Evolutionary conservation across 92 coral and sea anemone species (phyloP), one percentile per base, ranked within the genome.

Genomic region (Porites evermanni): DNA sequence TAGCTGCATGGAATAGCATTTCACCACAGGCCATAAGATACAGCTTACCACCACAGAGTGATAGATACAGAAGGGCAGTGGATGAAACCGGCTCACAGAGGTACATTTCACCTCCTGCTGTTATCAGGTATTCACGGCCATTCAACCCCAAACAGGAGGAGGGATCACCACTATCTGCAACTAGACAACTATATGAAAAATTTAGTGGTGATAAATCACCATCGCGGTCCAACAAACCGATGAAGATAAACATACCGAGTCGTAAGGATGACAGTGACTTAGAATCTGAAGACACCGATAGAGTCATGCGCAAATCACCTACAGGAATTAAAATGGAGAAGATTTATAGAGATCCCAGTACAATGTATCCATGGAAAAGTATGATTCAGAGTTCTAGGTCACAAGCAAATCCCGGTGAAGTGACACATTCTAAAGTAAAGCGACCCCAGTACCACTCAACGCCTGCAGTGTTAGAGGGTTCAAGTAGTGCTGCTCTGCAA

Each of bases 311-410:
- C 23, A 91, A 93, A 84, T 95, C 98, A 38, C 99, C 99, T 2
- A 97, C 99, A 50, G 99, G 99, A 13, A 93, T 97, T 68, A 89
- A 87, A 80, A 97, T 97, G 98, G 94, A 86, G 63, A 97, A 93
- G 71, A 90, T 90, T 70, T 91, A 89, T 53, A 89, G 98, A 66
- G 98, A 92, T 52, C 96, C 95, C n/a, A 86, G 89, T 58, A 90
- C 93, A 4, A 94, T 94, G 96, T 90, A 94, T 63, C 98, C 98
- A 19, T 89, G 95, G 95, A 92, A 92, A 79, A 70, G 88, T 16
- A 86, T 92, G 91, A 89, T 92, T 64, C 95, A 92, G 87, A 76
- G 82, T 38, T 67, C 88, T 63, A 19, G 69, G 24, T 67, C 83
- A 8, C 72, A 54, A 67, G 73, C 74, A 3, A 23, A 16, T 12